Evolutionary conservation across 2,888 invertebrate genomes (phyloP), one percentile per base, ranked within the genome.

Genomic region (Erebia palarica): DNA sequence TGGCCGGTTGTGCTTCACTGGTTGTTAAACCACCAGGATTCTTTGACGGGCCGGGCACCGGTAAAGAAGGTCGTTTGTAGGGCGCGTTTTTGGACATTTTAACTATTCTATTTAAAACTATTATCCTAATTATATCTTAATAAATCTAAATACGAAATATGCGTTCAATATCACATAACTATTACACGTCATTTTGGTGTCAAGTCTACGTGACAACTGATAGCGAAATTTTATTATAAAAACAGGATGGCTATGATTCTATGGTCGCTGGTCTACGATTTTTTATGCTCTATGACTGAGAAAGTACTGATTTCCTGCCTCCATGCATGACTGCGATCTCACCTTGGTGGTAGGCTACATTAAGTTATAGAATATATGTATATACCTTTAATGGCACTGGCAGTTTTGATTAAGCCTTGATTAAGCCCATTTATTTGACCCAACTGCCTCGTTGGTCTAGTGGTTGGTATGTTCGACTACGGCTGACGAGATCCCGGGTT

Each of bases 41-140:
- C 44, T 75, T 77, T 3, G 78, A 78, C 3, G 77, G 68, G 1
- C 73, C 73, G 8, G 78, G 75, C 49, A 70, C 27, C 13, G 74
- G 74, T 10, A 75, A 60, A 9, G 73, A 73, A 44, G 74, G 74
- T 1, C 66, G 73, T 60, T 71, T 75, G 21, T 64, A 11, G 8
- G 18, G 4, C 18, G 11, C 47, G 10, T 47, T 42, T 47, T 57
- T 18, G 14, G 49, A 0, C 49, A 18, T 61, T 44, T 42, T 55
- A 58, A 58, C 44, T 18, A 14, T 47, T 66, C 21, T 57, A 57
- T 58, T 44, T 44, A 21, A 18, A 42, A 57, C 11, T 47, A 13
- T 21, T 58, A 57, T 47, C 11, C 57, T 57, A 44, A 44, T 57
- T 44, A 44, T 58, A 18, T 55, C 57, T 66, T 66, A 58, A 58